Conservation (phyloP, 1,140 invertebrate genomes). For the Nomia melanderi region DNA sequence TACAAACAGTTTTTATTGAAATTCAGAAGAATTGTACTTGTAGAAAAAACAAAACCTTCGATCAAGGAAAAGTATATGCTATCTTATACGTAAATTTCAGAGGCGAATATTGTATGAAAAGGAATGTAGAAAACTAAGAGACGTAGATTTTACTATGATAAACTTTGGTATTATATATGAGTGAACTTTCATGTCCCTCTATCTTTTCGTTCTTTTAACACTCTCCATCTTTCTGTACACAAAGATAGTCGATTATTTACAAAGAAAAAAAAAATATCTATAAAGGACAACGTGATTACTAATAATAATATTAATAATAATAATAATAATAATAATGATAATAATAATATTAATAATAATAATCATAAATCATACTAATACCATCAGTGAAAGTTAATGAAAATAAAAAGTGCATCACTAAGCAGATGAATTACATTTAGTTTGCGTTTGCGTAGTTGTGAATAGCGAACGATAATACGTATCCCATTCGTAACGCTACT, state of each 20-base stretch:
- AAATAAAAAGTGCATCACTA: conserved; percentile 25
- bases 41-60: conserved; percentile 60
- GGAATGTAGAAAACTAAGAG: conserved; percentile 68
- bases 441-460: conserved; percentile 27
- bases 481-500: conserved; percentile 18
- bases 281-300: conserved; percentile 65
- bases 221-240: conserved; percentile 34
- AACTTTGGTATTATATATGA: conserved; percentile 81
- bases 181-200: conserved; percentile 65
- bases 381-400: conserved; percentile 55
- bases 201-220: conserved; percentile 43
- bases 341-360: too few relatives aligned
- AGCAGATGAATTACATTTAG: conserved; percentile 48
- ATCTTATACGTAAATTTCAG: conserved; percentile 22
- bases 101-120: conserved; percentile 37
- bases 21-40: conserved; percentile 44
- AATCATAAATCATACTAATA: conserved; percentile 62
- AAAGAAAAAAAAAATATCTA: conserved; percentile 59
- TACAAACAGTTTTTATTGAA: conserved; percentile 33
- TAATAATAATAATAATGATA: conserved; percentile 57
- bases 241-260: conserved; percentile 64
- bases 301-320: conserved; percentile 52
- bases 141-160: conserved; percentile 72
- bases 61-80: conserved; percentile 57
- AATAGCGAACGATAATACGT: conserved; percentile 44